phyloP scores from a whole-genome alignment of 2,113 vertebrate species.

The Lagopus leucura region DNA sequence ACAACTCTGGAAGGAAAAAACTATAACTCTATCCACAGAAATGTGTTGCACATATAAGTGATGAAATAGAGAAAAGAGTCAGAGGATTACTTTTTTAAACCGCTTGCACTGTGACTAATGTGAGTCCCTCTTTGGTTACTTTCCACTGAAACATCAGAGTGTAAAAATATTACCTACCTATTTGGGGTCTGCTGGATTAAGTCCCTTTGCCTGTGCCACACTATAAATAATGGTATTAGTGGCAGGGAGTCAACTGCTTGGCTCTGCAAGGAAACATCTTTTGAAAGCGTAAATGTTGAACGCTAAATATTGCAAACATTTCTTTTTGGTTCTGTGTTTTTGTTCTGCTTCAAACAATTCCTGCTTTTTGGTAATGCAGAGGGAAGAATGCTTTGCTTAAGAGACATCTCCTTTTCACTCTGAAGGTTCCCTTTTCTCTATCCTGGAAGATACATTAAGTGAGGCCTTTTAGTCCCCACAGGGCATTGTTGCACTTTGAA shows the following conservation, averaged over 20 bases:
- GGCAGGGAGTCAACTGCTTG: conserved; percentile 37
- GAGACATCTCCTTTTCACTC: background rate
- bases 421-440: background rate
- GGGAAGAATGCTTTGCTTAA: background rate
- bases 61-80: conserved; percentile 23
- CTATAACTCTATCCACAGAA: conserved; percentile 37
- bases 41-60: background rate
- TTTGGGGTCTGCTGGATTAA: conserved; percentile 26
- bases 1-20: conserved; percentile 34
- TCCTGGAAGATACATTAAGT: background rate
- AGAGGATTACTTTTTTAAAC: conserved; percentile 10
- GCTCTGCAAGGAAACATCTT: conserved; percentile 32
- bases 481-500: background rate
- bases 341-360: background rate
- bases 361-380: background rate
- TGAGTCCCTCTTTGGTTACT: conserved; percentile 25
- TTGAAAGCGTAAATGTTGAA: background rate
- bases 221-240: conserved; percentile 59
- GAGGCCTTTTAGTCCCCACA: background rate
- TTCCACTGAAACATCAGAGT: conserved; percentile 54
- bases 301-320: background rate
- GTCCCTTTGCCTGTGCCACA: conserved; percentile 1
- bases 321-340: background rate
- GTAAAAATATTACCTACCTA: conserved; percentile 53
- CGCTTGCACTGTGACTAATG: conserved; percentile 35